Evolutionary conservation across 2,113 vertebrate species (phyloP).

Genomic region (Lagenorhynchus albirostris): DNA sequence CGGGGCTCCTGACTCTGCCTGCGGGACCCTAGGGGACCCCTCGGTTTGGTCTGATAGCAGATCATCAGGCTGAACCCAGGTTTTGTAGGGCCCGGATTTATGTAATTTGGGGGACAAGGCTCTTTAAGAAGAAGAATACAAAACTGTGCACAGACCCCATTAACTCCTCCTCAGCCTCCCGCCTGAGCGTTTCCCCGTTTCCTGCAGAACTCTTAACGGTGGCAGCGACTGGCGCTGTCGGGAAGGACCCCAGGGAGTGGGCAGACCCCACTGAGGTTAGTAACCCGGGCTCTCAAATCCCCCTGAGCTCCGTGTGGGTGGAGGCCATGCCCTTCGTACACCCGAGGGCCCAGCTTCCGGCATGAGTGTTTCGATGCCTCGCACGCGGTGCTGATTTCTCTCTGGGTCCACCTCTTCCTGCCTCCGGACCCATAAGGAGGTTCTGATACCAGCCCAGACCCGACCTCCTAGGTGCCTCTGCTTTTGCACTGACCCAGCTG

Average conservation of each 20-base stretch:
- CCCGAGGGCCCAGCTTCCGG: not conserved
- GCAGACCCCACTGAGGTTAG: not conserved
- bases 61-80: not conserved
- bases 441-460: not conserved
- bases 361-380: not conserved
- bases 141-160: not conserved
- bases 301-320: fast-evolving
- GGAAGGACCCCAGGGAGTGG: not conserved
- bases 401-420: not conserved
- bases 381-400: fast-evolving
- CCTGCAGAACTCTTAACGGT: too few species aligned
- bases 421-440: not conserved
- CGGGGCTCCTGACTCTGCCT: not conserved
- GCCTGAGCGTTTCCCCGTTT: not conserved
- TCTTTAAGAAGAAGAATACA: not conserved
- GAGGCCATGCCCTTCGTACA: not conserved
- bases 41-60: not conserved
- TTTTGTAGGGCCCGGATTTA: not conserved
- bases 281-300: not conserved
- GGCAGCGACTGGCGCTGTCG: fast-evolving
- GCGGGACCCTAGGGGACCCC: not conserved
- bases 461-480: not conserved
- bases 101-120: fast-evolving
- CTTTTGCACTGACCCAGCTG: fast-evolving
- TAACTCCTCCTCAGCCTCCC: not conserved